Base-by-base conservation (phyloP, 1,140 invertebrate genomes). In the Onthophagus taurus region DNA sequence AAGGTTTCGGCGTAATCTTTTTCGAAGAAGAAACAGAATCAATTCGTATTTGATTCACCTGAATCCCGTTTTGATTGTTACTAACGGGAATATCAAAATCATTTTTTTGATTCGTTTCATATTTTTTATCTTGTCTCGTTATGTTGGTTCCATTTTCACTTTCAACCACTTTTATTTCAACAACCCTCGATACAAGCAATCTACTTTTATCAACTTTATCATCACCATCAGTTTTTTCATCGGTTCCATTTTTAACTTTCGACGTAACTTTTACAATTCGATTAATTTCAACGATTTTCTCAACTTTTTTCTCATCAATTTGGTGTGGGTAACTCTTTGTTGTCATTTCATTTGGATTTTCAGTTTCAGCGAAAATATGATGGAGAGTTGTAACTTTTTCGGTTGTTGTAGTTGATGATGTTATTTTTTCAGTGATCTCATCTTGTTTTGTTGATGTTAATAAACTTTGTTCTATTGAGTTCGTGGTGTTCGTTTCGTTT, bases 231-330 rank as follows among this genome's bases (percentile, higher is more conserved):
- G 63, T 59, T 74, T 75, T 36, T 72, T 6, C 6, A 8, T 5
- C 21, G 8, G 41, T 20, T 5, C 43, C 31, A 37, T 41, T 19
- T 47, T 47, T 20, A 31, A 24, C 65, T 59, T 78, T 76, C 0
- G 74, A 74, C 26, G 74, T 71, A 11, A 80, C 71, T 64, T 80
- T 75, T 2, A 78, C 74, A 44, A 78, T 70, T 59, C 78, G 69
- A 57, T 76, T 80, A 4, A 80, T 68, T 51, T 77, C 76, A 48
- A 78, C 75, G 7, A 80, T 53, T 60, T 76, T 76, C 51, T 78
- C 68, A 36, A 72, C 53, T 49, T 53, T 65, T 58, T 59, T 52
- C 16, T 23, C 24, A 13, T 17, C 23, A 12, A 20, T 30, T 35
- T 20, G n/a, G 33, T 42, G 7, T 19, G 38, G 48, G 9, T 54